A percentile compares a stretch with the other conserved stretches of the same genome.
phyloP scores from a whole-genome alignment of 2,888 invertebrate genomes.

The Conistra vaccinii region DNA sequence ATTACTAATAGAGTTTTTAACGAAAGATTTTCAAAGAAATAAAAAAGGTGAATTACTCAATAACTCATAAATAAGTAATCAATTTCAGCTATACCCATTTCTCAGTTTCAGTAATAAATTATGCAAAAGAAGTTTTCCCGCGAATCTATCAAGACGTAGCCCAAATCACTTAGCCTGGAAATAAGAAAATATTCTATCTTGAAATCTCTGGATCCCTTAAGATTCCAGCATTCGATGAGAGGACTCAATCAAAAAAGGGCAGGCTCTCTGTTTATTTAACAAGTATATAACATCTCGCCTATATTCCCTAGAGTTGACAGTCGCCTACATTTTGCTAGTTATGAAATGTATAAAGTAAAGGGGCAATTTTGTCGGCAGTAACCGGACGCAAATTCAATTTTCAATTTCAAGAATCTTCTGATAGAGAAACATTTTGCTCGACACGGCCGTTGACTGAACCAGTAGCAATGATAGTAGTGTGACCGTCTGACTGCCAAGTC shows the following conservation, averaged over 20 bases:
- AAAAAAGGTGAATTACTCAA: neutral
- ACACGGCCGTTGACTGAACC: neutral
- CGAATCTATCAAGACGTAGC: conserved; percentile 35
- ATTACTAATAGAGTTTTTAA: neutral
- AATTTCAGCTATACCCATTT: neutral
- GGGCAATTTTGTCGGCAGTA: neutral
- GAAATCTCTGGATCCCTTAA: conserved; percentile 17
- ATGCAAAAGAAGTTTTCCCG: conserved; percentile 34
- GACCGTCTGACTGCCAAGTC: too few species aligned
- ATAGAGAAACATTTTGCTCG: neutral
- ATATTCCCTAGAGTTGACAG: neutral
- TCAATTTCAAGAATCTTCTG: neutral
- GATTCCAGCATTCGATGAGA: conserved; percentile 12
- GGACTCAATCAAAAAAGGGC: conserved; percentile 16
- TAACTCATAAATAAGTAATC: conserved; percentile 12
- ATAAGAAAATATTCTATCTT: conserved; percentile 23
- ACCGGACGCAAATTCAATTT: neutral
- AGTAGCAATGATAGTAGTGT: too few species aligned
- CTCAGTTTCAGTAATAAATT: conserved; percentile 26
- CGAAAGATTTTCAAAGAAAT: neutral
- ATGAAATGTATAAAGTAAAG: neutral
- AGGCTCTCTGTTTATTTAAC: conserved; percentile 13
- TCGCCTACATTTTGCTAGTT: neutral
- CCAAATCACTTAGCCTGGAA: conserved; percentile 35
- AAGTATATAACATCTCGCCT: neutral